phyloP scores from a whole-genome alignment of 2,888 invertebrate species.

The Lycia hirtaria region DNA sequence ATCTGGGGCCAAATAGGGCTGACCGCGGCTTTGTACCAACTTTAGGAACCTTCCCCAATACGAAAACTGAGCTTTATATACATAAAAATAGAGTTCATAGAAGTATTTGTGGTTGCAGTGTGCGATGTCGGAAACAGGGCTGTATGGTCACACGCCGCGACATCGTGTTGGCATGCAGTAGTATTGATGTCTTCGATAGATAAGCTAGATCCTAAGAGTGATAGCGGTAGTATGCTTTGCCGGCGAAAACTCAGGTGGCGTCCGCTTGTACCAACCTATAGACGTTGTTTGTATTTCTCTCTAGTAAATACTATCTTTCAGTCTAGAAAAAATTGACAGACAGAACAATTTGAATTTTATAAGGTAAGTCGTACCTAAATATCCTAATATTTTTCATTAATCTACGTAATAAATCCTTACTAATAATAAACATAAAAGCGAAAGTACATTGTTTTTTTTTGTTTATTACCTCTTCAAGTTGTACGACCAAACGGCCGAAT shows the following conservation, averaged over 20 bases:
- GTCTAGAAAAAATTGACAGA: not conserved
- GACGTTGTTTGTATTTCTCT: not conserved
- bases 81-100: slow-evolving; percentile 12
- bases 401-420: too few species aligned
- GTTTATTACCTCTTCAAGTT: too few species aligned
- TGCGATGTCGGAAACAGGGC: slow-evolving; percentile 65
- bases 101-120: slow-evolving; percentile 39
- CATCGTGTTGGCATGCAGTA: slow-evolving; percentile 67
- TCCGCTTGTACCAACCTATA: not conserved
- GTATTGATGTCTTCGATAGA: slow-evolving; percentile 72
- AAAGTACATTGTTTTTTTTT: too few species aligned
- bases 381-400: too few species aligned
- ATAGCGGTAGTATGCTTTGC: slow-evolving; percentile 34
- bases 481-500: too few species aligned
- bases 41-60: slow-evolving; percentile 18
- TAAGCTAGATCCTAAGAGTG: slow-evolving; percentile 65
- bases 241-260: slow-evolving; percentile 24
- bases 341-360: too few species aligned
- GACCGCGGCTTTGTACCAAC: slow-evolving; percentile 45
- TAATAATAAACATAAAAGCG: too few species aligned
- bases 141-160: slow-evolving; percentile 54
- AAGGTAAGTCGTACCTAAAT: too few species aligned
- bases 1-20: slow-evolving; percentile 64
- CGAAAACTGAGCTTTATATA: slow-evolving; percentile 12
- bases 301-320: not conserved